Base-by-base conservation (phyloP, 2,797 vertebrate genomes). In the Crenichthys baileyi region DNA sequence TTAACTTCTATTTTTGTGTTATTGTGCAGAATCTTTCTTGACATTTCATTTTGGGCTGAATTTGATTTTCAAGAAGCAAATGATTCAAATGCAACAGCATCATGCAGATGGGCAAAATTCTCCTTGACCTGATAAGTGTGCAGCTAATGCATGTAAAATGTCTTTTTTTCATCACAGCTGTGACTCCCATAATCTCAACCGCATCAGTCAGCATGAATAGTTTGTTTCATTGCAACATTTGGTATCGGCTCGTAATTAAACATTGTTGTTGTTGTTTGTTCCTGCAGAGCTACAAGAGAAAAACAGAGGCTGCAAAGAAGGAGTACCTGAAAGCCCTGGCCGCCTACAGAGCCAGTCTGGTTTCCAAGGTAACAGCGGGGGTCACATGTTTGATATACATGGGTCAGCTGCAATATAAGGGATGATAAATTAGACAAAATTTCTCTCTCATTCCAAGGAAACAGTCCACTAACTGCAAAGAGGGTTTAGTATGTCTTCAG, bases 271-370 rank as follows among this genome's bases (percentile, higher is more conserved):
- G 89, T 91, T 92, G 90, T 90, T 92, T 92, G 82, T 87, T 92
- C 90, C 96, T 96, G 70, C 95, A 99, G 98, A 98, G 94, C 51
- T 99, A 99, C 94, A 99, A 99, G 96, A 97, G 97, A 95, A 99
- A 99, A 97, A 99, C 98, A 20, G 98, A 99, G 95, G 98, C 98
- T 0, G 98, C 98, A 4, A 99, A 99, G 96, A 99, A 99, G 94
- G 98, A 99, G 87, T 99, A 99, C 94, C 96, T 99, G 95, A 99
- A 99, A 95, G 98, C 98, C 83, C 96, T 99, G 93, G 98, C 98
- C 18, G 97, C 98, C 26, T 99, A 99, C 96, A 93, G 98, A 96
- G 98, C 98, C 93, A 99, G 98, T 92, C 97, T 99, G 76, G 97
- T 99, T 96, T 99, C 98, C 96, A 99, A 99, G 98, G 98, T 99